phyloP scores from a whole-genome alignment of 2,113 vertebrate genomes.

The Oncorhynchus clarkii region DNA sequence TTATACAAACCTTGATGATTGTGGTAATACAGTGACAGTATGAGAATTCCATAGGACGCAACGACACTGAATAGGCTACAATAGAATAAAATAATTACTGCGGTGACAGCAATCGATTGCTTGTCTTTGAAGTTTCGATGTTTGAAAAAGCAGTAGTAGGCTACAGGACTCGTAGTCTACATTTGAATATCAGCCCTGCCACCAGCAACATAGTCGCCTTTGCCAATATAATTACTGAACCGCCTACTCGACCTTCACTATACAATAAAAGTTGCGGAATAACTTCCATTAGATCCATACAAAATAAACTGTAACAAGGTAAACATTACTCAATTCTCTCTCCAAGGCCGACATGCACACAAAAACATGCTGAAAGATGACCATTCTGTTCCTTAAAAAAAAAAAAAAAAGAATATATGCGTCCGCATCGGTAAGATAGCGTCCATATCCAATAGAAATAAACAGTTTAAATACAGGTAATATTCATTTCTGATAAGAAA shows the following conservation, averaged over 20 bases:
- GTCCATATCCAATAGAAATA: conserved; percentile 24
- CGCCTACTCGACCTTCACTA: background rate
- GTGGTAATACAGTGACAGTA: background rate
- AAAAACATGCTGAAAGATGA: conserved; percentile 39
- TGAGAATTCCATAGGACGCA: background rate
- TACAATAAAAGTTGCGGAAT: background rate
- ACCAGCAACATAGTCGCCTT: background rate
- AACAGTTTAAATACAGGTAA: conserved; percentile 30
- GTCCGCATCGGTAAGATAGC: conserved; percentile 15
- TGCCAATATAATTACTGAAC: background rate
- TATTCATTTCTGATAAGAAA: conserved; percentile 61
- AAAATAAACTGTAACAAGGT: conserved; percentile 39
- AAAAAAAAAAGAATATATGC: conserved; percentile 6
- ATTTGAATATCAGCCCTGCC: background rate
- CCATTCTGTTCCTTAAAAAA: conserved; percentile 12
- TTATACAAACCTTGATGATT: background rate
- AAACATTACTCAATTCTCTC: conserved; percentile 25
- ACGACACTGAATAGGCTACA: background rate
- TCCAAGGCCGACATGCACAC: conserved; percentile 52
- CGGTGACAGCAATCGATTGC: background rate
- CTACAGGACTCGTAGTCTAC: background rate
- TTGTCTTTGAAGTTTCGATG: background rate
- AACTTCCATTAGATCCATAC: background rate
- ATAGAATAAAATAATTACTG: background rate
- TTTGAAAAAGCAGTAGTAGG: background rate